Base-by-base conservation (phyloP, 1,140 invertebrate genomes). In the Wasmannia auropunctata region DNA sequence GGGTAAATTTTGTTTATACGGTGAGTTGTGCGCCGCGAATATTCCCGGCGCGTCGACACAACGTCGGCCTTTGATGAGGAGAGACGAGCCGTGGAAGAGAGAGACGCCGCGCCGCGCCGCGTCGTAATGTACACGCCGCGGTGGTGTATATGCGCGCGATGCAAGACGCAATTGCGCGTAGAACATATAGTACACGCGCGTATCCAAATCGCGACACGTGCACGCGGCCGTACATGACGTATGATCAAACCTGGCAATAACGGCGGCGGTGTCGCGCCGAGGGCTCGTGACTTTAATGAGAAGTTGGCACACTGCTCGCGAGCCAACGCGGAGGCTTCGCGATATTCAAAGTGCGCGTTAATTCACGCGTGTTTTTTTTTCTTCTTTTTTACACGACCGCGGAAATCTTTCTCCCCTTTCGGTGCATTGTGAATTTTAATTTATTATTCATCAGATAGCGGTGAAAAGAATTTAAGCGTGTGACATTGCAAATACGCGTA, bases 1-100 rank as follows among this genome's bases (percentile, higher is more conserved):
- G 88, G 86, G 81, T 89, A 89, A 91, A 91, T 91, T 91, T 91
- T 91, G 90, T 91, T 91, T 91, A 91, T 91, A 88, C 81, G 72
- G 80, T 75, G 76, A 60, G 88, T 83, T 81, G 86, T 77, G 85
- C 77, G 84, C 86, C 77, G 84, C 86, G 89, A 72, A 63, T 86
- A 86, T 87, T 81, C 79, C 67, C 46, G 85, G 54, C 84, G 79
- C 58, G 88, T 85, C 87, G 67, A 70, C 86, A 91, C 91, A 92
- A 91, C 85, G 86, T 77, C 86, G 46, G 85, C 81, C 92, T 93
- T 93, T 93, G 92, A 93, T 91, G 90, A 92, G 86, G 83, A 89
- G 91, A 92, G 87, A 93, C 90, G 92, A 93, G 87, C 87, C 90
- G 90, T 92, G 69, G 76, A 86, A 88, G 87, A 89, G 87, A 80